Conservation (phyloP, 2,113 vertebrate genomes). For the Saccopteryx bilineata region DNA sequence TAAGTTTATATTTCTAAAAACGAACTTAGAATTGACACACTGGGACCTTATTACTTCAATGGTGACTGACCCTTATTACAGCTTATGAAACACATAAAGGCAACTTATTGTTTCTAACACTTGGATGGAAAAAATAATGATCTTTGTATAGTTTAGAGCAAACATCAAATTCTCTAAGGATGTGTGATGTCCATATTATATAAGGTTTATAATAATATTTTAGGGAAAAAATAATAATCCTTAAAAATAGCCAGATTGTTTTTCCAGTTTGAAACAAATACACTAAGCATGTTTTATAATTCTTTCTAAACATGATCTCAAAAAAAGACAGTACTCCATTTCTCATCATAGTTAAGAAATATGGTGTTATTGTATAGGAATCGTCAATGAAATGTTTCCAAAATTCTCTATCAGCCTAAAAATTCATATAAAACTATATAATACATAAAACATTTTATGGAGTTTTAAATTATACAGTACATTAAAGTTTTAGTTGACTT, state of each 20-base stretch:
- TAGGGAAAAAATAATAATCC: not conserved
- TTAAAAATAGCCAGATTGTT: slow-evolving; percentile 83
- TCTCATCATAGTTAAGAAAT: slow-evolving; percentile 87
- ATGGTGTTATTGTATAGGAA: slow-evolving; percentile 85
- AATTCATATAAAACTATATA: slow-evolving; percentile 83
- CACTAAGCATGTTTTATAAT: slow-evolving; percentile 81
- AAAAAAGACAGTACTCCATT: slow-evolving; percentile 84
- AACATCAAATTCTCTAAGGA: slow-evolving; percentile 87
- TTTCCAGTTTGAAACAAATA: slow-evolving; percentile 79
- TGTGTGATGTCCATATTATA: slow-evolving; percentile 78
- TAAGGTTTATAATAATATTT: slow-evolving; percentile 77
- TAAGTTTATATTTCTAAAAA: slow-evolving; percentile 85
- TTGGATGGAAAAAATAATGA: slow-evolving; percentile 87
- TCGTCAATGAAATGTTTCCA: slow-evolving; percentile 87
- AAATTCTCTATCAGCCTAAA: slow-evolving; percentile 88
- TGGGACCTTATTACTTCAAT: slow-evolving; percentile 80
- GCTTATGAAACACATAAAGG: slow-evolving; percentile 83
- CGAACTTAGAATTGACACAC: slow-evolving; percentile 83
- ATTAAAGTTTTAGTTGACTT: slow-evolving; percentile 92
- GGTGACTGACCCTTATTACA: slow-evolving; percentile 83
- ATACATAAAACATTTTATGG: slow-evolving; percentile 90
- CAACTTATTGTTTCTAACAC: slow-evolving; percentile 88
- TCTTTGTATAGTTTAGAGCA: slow-evolving; percentile 84
- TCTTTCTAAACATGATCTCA: slow-evolving; percentile 84
- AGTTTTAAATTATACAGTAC: slow-evolving; percentile 90